Evolutionary conservation across 1,140 invertebrate species (phyloP), one percentile per base, ranked within the genome.

Genomic region (Phthorimaea operculella): DNA sequence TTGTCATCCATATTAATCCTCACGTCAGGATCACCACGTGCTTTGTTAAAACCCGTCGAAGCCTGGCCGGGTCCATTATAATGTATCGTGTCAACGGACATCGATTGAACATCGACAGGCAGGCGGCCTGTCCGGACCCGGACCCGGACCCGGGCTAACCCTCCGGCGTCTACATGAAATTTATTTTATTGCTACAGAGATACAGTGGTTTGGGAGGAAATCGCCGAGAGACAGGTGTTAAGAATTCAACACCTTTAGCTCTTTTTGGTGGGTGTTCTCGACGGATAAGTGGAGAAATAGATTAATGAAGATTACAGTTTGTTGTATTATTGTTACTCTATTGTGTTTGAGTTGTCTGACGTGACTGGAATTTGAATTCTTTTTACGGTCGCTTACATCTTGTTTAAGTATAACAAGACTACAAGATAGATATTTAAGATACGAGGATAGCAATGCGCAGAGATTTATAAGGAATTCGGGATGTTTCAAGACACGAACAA

Each of bases 161-260:
- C 78, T 83, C 68, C 65, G 77, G 76, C 79, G 79, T 76, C 77
- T 72, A 77, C 74, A 80, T 60, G 65, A 76, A 80, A 83, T 82
- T 84, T 84, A 84, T 84, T 83, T 83, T 84, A 84, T 83, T 79
- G 74, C 81, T 64, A 66, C 72, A 70, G 68, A 79, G 79, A 82
- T 84, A 84, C 76, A 70, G 74, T 75, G 76, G 81, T 83, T 82
- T 76, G 78, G 72, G 62, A 79, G 66, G 74, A 77, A 82, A 79
- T 77, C 69, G 69, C 72, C 68, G 67, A 74, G 68, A 73, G 79
- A 84, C 81, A 84, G 81, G 81, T 84, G 79, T 84, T 77, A 84
- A 84, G 70, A 83, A 78, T 77, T 75, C 70, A 76, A 83, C 79
- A 83, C 80, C 75, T 83, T 80, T 79, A 70, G 55, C 55, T 74